phyloP scores from a whole-genome alignment of 2,797 vertebrate genomes.

The Gymnothorax javanicus region DNA sequence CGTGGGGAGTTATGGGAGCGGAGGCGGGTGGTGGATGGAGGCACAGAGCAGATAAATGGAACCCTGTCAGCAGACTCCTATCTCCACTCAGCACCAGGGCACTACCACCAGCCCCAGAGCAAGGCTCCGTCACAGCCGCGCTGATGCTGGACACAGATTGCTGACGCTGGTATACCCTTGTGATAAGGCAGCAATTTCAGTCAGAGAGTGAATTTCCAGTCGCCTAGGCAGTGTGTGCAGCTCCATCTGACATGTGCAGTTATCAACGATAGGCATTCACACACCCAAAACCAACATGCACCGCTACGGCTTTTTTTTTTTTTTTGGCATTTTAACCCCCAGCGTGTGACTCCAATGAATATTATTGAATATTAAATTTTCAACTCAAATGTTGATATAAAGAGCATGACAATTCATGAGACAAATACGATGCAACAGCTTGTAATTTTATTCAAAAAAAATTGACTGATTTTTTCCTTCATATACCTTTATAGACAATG shows the following conservation, averaged over 20 bases:
- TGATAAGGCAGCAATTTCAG: constrained; percentile 5
- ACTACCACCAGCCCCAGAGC: neutral
- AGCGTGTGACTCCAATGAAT: neutral
- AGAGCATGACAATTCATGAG: neutral
- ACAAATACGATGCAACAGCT: neutral
- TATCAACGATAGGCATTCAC: neutral
- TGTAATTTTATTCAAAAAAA: neutral
- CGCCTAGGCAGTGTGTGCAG: neutral
- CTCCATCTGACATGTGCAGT: neutral
- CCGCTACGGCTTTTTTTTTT: neutral
- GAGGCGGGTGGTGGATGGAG: neutral
- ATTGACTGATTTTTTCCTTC: neutral
- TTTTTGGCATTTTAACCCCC: neutral
- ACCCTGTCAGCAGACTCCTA: neutral
- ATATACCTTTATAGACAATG: too few species aligned
- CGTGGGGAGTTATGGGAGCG: neutral
- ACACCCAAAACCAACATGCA: neutral
- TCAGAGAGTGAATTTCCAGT: neutral
- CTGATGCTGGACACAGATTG: neutral
- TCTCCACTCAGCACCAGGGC: neutral
- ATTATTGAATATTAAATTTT: neutral
- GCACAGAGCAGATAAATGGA: neutral
- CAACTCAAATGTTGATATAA: neutral
- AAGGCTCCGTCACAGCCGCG: neutral
- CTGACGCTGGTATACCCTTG: neutral